A percentile compares a stretch with the other conserved stretches of the same genome.
Conservation (phyloP, 1,140 invertebrate species). For the Homalodisca vitripennis region DNA sequence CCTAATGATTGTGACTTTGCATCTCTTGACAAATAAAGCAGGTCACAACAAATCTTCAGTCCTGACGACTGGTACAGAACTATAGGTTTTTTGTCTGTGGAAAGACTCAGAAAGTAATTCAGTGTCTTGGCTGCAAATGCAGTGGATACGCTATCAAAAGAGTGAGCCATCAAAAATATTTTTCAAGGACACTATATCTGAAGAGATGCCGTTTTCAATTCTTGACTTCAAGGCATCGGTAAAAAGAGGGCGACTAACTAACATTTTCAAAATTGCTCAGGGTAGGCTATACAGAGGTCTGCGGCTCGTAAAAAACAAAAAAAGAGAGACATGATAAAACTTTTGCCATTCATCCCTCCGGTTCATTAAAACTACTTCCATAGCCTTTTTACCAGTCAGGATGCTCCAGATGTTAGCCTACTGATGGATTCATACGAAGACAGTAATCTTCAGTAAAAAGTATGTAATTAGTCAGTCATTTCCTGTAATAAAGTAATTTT, state of each 20-base stretch:
- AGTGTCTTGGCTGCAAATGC: conserved; percentile 36
- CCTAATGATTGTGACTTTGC: conserved; percentile 41
- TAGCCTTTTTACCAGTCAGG: conserved; percentile 10
- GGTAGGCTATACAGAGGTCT: not conserved
- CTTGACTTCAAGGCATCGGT: conserved; percentile 14
- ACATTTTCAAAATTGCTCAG: conserved; percentile 6
- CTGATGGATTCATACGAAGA: not conserved
- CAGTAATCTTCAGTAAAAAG: not conserved
- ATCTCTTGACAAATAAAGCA: conserved; percentile 34
- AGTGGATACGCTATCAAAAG: conserved; percentile 39
- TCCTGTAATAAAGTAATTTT: not conserved
- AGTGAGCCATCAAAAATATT: conserved; percentile 33
- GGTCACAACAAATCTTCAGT: conserved; percentile 33
- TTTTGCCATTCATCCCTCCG: conserved; percentile 35
- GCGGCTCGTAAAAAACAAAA: conserved; percentile 4
- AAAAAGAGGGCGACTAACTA: conserved; percentile 17
- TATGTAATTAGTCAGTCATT: not conserved
- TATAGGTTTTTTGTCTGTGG: conserved; percentile 30
- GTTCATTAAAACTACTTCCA: conserved; percentile 31
- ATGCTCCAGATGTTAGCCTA: conserved; percentile 8
- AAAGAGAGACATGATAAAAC: conserved; percentile 30
- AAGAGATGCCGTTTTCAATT: conserved; percentile 26
- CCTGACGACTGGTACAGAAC: conserved; percentile 27
- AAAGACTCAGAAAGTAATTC: conserved; percentile 30
- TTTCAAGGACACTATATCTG: conserved; percentile 25